Evolutionary conservation across 2,797 vertebrate species (phyloP).

Genomic region (Cossypha caffra): DNA sequence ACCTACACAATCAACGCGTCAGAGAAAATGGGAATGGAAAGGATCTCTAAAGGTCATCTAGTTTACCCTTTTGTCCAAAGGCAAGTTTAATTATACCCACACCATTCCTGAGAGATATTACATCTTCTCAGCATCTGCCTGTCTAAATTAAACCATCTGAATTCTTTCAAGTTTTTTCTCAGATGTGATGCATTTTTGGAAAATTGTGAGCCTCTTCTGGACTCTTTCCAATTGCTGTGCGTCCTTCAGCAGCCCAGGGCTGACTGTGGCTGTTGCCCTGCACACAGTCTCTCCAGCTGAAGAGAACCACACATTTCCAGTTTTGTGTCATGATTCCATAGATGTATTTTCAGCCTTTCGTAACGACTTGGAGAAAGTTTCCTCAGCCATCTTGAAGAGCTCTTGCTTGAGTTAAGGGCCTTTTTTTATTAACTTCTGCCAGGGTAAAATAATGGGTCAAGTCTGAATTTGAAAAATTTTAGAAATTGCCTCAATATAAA

Average conservation of each 20-base stretch:
- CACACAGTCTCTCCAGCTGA: rapidly evolving
- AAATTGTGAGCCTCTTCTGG: neutral
- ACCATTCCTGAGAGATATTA: neutral
- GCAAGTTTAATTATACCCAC: slow-evolving; percentile 38
- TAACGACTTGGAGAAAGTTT: neutral
- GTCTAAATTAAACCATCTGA: slow-evolving; percentile 13
- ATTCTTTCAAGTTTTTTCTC: neutral
- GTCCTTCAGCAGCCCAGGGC: neutral
- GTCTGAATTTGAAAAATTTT: neutral
- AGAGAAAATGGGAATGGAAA: neutral
- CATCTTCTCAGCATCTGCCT: neutral
- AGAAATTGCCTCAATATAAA: neutral
- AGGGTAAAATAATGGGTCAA: neutral
- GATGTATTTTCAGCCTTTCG: neutral
- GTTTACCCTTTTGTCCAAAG: neutral
- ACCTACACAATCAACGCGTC: neutral
- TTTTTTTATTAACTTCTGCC: neutral
- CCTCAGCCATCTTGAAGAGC: neutral
- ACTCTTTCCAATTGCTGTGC: neutral
- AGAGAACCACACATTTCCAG: neutral
- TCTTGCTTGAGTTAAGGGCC: neutral
- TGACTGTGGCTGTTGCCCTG: neutral
- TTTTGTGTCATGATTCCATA: neutral
- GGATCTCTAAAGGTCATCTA: slow-evolving; percentile 5
- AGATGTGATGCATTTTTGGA: neutral